Evolutionary conservation across 2,888 invertebrate genomes (phyloP).

Genomic region (Callosobruchus maculatus): DNA sequence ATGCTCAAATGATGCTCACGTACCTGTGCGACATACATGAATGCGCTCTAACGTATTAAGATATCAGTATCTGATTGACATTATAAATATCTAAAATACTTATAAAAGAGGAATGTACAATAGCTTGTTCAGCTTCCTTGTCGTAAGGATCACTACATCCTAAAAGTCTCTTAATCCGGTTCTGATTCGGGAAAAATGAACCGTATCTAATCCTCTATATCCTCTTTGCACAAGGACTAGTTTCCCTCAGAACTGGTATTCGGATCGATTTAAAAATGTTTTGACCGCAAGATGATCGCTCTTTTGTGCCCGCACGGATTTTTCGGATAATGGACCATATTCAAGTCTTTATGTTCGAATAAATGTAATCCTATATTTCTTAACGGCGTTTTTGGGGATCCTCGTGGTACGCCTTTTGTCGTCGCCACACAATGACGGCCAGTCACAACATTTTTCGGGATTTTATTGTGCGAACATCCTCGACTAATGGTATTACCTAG

Average conservation of each 20-base stretch:
- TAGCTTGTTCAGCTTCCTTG: not conserved
- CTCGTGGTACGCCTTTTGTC: conserved; percentile 21
- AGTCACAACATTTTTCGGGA: conserved; percentile 33
- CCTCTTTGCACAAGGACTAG: conserved; percentile 23
- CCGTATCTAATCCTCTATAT: conserved; percentile 34
- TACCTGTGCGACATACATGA: no score
- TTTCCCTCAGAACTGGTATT: conserved; percentile 16
- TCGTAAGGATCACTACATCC: not conserved
- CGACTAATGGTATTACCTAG: not conserved
- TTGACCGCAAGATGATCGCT: conserved; percentile 45
- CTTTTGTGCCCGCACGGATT: conserved; percentile 38
- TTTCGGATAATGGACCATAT: conserved; percentile 45
- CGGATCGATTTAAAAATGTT: conserved; percentile 48
- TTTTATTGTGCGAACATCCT: not conserved
- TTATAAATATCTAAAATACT: no score
- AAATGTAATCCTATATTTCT: conserved; percentile 44
- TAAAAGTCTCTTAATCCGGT: conserved; percentile 3
- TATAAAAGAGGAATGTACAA: no score
- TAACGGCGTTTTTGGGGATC: conserved; percentile 23
- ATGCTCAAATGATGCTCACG: no score
- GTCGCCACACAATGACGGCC: conserved; percentile 23
- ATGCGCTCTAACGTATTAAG: no score
- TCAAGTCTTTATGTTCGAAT: conserved; percentile 42
- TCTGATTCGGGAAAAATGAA: conserved; percentile 31
- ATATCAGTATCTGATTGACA: no score